Base-by-base conservation (phyloP, 1,140 invertebrate species). In the Gonioctena quinquepunctata region DNA sequence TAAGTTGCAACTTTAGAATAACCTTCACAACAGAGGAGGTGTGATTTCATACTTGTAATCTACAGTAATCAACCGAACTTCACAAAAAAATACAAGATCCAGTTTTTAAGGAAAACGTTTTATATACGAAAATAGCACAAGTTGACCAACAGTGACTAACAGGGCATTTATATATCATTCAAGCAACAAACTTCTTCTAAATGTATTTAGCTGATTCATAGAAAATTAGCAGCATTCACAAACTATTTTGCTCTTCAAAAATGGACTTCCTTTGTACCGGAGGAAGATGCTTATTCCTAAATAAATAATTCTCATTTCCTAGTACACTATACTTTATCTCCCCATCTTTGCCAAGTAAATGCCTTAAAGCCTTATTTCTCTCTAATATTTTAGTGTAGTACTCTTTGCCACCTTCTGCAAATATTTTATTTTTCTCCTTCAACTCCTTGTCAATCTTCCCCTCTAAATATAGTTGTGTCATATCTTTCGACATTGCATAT, bases 321-420 rank as follows among this genome's bases (percentile, higher is more conserved):
- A 85, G 78, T 16, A 83, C 83, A 6, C 89, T 90, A 75, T 89
- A 94, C 50, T 83, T 79, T 23, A 83, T 84, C 80, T 88, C 82
- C 13, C 88, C 86, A 75, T 87, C 80, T 13, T 79, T 74, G 2
- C 89, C 90, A 79, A 94, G 83, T 2, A 95, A 77, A 50, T 83
- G 80, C 72, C 92, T 82, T 13, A 94, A 76, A 0, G 92, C 91
- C 70, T 89, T 87, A 80, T 96, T 95, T 77, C 90, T 88, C 70
- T 89, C 82, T 49, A 93, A 77, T 8, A 89, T 80, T 83, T 94
- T 93, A 26, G 87, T 85, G 81, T 94, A 95, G 83, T 87, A 94
- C 78, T 91, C 89, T 28, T 90, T 84, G 7, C 92, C 93, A 33
- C 91, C 91, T 79, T 89, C 84, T 5, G 90, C 82, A 81, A 90